A percentile compares a stretch with the other conserved stretches of the same genome.
These are phyloP conservation scores for Falco concolor DNA, from an alignment of 2,797 vertebrate species.

Conservation along the genomic window DNA sequence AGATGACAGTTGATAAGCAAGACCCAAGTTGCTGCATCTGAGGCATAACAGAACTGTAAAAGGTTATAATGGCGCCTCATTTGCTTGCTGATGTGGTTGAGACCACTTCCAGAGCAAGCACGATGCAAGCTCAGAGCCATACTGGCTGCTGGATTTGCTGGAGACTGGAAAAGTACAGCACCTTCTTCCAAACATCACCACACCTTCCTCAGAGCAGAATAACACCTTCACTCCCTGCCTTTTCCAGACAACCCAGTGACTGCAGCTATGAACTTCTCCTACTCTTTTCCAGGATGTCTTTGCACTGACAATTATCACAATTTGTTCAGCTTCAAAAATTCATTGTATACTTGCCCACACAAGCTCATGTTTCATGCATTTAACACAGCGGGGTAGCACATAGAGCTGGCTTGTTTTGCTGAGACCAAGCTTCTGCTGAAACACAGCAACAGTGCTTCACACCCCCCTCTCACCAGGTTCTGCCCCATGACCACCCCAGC, in stretches of 20 bases:
- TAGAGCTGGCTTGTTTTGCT: neutral
- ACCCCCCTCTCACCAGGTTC: too few relatives aligned
- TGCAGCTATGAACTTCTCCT: neutral
- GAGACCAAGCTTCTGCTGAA: neutral
- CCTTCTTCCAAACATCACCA: neutral
- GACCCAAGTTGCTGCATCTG: neutral
- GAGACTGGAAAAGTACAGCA: neutral
- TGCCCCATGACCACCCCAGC: neutral
- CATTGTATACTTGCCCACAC: fast-evolving
- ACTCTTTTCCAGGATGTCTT: neutral
- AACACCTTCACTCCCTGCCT: neutral
- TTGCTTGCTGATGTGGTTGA: fast-evolving
- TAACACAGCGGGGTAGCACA: neutral
- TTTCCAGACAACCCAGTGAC: neutral
- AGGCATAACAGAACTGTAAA: neutral
- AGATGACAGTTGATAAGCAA: fast-evolving
- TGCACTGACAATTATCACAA: neutral
- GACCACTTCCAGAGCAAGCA: neutral
- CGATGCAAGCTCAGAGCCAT: fast-evolving
- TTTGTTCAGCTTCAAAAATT: neutral
- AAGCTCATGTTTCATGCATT: fast-evolving
- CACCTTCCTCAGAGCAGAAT: fast-evolving
- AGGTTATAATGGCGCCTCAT: neutral
- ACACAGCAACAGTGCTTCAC: fast-evolving
- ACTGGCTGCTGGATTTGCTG: neutral